Base-by-base conservation (phyloP, 2,113 vertebrate genomes). In the Ceratotherium simum region DNA sequence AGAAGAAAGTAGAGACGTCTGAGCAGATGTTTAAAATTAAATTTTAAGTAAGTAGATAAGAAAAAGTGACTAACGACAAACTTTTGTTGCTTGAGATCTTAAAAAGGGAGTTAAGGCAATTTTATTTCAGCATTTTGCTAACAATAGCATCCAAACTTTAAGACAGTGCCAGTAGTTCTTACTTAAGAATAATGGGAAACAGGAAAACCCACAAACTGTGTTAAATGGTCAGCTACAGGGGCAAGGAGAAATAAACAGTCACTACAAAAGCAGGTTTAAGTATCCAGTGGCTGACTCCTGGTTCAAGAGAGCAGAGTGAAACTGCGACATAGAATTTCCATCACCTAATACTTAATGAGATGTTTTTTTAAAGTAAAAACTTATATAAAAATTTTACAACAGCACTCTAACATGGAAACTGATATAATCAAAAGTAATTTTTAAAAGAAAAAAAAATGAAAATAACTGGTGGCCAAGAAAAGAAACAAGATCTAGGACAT, bases 81-180 rank as follows among this genome's bases (percentile, higher is more conserved):
- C 51, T 85, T 70, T 75, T 88, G 51, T 70, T 85, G 48, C 23
- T 81, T 69, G 48, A 88, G 31, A 81, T 70, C 62, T 92, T 92
- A 67, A 94, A 91, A 92, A 69, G 14, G 51, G 5, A 85, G 36
- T 65, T 39, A 70, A 54, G 58, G 13, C 39, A 79, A 90, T 87
- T 92, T 96, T 72, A 94, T 69, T 56, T 88, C 48, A 46, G n/a
- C 5, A 79, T 90, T 80, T 94, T 91, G 60, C 73, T 87, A 83
- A 76, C 27, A 84, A 93, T 10, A 48, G 67, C 39, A 83, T 20
- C 95, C 16, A 56, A 65, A 69, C 88, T 56, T 23, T 62, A 67
- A 95, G 67, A 62, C 6, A n/a, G 12, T 48, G 31, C 75, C 70
- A 80, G 54, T 8, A 60, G 56, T 76, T 90, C 76, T 96, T 12